Evolutionary conservation across 2,888 invertebrate genomes (phyloP).

Genomic region (Monoplex corrugatus): DNA sequence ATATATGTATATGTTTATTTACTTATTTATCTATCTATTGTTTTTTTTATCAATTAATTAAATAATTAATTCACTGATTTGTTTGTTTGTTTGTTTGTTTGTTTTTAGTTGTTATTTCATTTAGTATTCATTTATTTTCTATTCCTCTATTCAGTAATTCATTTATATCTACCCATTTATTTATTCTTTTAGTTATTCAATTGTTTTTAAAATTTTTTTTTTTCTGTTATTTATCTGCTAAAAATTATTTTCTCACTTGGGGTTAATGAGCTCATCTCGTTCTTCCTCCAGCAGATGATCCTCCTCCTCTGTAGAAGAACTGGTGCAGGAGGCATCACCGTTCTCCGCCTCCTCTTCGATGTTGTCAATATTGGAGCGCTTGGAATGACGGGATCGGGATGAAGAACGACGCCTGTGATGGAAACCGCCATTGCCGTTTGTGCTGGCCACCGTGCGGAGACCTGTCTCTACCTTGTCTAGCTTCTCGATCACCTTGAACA

Average conservation of each 20-base stretch:
- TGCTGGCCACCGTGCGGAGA: conserved; percentile 56
- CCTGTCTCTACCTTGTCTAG: conserved; percentile 67
- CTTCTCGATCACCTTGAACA: conserved; percentile 62
- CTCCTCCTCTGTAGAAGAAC: conserved; percentile 58
- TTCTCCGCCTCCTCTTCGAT: conserved; percentile 63
- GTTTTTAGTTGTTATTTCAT: too few relatives aligned
- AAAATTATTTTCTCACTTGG: conserved; percentile 81
- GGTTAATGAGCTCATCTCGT: conserved; percentile 91
- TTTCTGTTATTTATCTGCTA: too few relatives aligned
- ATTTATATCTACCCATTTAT: too few relatives aligned
- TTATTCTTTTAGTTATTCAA: too few relatives aligned
- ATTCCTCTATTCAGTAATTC: too few relatives aligned
- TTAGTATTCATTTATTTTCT: too few relatives aligned
- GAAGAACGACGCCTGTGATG: conserved; percentile 63
- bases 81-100: too few relatives aligned
- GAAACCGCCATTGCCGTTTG: conserved; percentile 32
- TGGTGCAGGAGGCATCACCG: conserved; percentile 62
- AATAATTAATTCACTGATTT: too few relatives aligned
- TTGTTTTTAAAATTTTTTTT: too few relatives aligned
- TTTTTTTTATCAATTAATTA: too few relatives aligned
- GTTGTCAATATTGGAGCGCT: conserved; percentile 61
- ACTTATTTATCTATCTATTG: too few relatives aligned
- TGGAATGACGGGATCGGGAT: conserved; percentile 63
- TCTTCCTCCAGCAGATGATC: conserved; percentile 62
- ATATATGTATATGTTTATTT: too few relatives aligned